A percentile compares a stretch with the other conserved stretches of the same genome.
phyloP scores from a whole-genome alignment of 2,113 vertebrate genomes.

The Halcyon senegalensis region DNA sequence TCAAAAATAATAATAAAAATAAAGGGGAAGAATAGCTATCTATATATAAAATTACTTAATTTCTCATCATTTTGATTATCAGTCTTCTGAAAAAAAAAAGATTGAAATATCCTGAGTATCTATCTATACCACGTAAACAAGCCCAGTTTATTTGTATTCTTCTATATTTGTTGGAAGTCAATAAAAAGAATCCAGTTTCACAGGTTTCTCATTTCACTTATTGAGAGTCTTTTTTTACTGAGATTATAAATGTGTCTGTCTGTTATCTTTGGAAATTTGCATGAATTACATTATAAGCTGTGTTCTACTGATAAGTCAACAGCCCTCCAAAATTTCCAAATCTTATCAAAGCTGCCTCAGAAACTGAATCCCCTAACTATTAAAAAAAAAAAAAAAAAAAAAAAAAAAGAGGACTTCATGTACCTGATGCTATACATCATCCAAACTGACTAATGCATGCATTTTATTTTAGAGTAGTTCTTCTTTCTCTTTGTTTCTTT shows the following conservation, averaged over 20 bases:
- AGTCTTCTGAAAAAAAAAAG: neutral
- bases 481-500: constrained; percentile 26
- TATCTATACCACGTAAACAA: constrained; percentile 2
- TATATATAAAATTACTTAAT: neutral
- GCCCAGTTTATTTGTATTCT: neutral
- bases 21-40: neutral
- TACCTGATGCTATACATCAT: neutral
- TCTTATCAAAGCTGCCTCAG: constrained; percentile 60
- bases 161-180: neutral
- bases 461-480: constrained; percentile 7
- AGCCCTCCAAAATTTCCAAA: constrained; percentile 59
- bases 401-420: neutral
- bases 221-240: constrained; percentile 2
- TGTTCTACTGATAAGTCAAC: constrained; percentile 64
- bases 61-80: neutral
- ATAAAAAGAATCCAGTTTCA: constrained; percentile 34
- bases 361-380: constrained; percentile 24
- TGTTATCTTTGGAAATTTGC: constrained; percentile 70
- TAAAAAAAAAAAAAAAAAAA: neutral
- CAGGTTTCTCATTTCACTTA: constrained; percentile 15
- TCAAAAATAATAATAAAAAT: too few species aligned
- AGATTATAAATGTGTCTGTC: constrained; percentile 21
- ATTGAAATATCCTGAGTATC: neutral
- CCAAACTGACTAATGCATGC: neutral
- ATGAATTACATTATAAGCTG: constrained; percentile 67